A percentile compares a stretch with the other conserved stretches of the same genome.
These are phyloP conservation scores for Belgica antarctica DNA, from an alignment of 2,888 invertebrate species.

Conservation along the genomic window DNA sequence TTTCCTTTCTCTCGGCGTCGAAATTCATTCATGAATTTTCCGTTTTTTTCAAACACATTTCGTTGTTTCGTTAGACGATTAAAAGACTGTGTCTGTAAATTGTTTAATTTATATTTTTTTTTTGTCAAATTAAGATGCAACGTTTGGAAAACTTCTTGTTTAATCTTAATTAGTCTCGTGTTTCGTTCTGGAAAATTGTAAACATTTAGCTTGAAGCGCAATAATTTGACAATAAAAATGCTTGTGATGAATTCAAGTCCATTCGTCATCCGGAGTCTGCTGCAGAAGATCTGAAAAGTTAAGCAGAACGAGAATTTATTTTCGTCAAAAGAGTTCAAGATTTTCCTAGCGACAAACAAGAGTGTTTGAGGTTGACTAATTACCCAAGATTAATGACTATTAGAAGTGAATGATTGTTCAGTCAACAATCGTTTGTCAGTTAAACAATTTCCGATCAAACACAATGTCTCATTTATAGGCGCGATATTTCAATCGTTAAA, in stretches of 20 bases:
- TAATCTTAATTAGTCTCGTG: slow-evolving; percentile 31
- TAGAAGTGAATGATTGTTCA: slow-evolving; percentile 22
- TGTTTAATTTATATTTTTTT: slow-evolving; percentile 23
- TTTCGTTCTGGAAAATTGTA: slow-evolving; percentile 8
- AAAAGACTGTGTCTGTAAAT: slow-evolving; percentile 19
- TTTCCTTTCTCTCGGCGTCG: background rate
- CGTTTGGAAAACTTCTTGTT: background rate
- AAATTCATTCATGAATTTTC: slow-evolving; percentile 1
- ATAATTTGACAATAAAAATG: background rate
- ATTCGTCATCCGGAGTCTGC: no score
- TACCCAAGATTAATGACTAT: slow-evolving; percentile 24
- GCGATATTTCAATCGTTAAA: no score
- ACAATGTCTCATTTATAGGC: no score
- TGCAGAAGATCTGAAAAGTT: background rate
- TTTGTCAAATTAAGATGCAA: background rate
- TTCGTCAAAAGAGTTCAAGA: background rate
- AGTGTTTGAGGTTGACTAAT: slow-evolving; percentile 13
- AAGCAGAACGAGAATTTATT: background rate
- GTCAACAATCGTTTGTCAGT: background rate
- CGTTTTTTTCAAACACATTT: background rate
- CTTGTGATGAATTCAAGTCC: no score
- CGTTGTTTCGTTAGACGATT: no score
- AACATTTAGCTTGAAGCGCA: background rate
- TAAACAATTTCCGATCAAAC: background rate
- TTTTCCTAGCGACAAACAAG: background rate